Conservation (phyloP, 2,113 vertebrate genomes). For the Neofelis nebulosa region DNA sequence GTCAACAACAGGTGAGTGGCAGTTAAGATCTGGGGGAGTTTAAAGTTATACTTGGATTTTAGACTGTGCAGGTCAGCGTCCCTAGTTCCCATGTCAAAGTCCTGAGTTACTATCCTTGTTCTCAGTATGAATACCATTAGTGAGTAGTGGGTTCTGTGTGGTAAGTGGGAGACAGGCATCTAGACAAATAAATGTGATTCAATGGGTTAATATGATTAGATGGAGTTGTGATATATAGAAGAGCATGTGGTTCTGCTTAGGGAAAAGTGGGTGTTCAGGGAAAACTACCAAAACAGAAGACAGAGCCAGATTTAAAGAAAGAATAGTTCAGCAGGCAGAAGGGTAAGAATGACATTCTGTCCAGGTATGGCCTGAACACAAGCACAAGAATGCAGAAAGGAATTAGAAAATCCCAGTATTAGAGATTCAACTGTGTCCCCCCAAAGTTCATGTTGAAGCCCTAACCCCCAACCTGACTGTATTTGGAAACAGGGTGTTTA, state of each 20-base stretch:
- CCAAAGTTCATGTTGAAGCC: not conserved
- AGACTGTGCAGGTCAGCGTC: not conserved
- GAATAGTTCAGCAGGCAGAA: not conserved
- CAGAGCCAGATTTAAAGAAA: not conserved
- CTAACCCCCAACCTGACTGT: not conserved
- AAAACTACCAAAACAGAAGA: not conserved
- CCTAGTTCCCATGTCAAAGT: not conserved
- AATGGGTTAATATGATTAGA: fast-evolving
- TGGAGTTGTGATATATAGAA: not conserved
- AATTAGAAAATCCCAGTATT: not conserved
- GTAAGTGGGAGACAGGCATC: not conserved
- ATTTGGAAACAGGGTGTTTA: not conserved
- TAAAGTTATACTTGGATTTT: not conserved
- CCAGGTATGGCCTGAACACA: not conserved
- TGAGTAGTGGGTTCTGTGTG: too few relatives aligned
- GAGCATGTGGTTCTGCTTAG: fast-evolving
- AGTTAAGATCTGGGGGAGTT: not conserved
- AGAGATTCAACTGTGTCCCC: not conserved
- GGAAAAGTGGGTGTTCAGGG: not conserved
- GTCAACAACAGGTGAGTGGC: not conserved
- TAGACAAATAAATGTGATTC: not conserved
- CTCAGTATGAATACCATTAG: not conserved
- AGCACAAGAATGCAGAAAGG: not conserved
- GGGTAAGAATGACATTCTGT: not conserved
- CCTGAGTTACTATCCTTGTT: not conserved